Evolutionary conservation across 1,140 invertebrate species (phyloP).

Genomic region (Papilio aristodemus): DNA sequence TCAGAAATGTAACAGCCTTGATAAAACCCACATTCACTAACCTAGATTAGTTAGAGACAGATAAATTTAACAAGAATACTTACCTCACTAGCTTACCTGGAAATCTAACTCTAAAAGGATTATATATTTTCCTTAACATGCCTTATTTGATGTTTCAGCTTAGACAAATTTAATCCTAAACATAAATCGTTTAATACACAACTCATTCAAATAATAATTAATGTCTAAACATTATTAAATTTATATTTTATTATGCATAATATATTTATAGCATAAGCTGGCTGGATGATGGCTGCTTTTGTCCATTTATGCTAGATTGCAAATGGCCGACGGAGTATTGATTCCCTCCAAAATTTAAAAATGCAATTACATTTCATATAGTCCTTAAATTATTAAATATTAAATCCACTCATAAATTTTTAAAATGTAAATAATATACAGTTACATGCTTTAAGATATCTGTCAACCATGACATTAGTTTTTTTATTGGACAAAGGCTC

Average conservation of each 20-base stretch:
- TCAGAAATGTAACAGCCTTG: background rate
- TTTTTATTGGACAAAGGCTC: conserved; percentile 1
- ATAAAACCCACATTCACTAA: background rate
- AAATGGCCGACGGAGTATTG: background rate
- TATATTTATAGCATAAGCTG: too few relatives aligned
- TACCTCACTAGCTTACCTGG: background rate
- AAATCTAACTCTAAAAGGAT: background rate
- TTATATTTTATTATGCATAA: too few relatives aligned
- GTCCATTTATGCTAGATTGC: background rate
- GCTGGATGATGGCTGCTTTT: background rate
- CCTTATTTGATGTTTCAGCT: background rate
- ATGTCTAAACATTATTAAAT: too few relatives aligned
- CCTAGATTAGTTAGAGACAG: background rate
- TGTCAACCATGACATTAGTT: background rate
- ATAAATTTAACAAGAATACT: conserved; percentile 5
- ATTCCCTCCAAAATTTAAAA: background rate
- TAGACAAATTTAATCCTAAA: background rate
- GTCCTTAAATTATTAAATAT: too few relatives aligned
- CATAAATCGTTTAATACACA: too few relatives aligned
- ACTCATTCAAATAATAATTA: too few relatives aligned
- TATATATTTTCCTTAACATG: conserved; percentile 9
- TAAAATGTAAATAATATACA: too few relatives aligned
- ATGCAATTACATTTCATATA: too few relatives aligned
- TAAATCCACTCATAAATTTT: too few relatives aligned
- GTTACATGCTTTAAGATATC: too few relatives aligned